Evolutionary conservation across 2,888 invertebrate species (phyloP).

Genomic region (Copidosoma aretas): DNA sequence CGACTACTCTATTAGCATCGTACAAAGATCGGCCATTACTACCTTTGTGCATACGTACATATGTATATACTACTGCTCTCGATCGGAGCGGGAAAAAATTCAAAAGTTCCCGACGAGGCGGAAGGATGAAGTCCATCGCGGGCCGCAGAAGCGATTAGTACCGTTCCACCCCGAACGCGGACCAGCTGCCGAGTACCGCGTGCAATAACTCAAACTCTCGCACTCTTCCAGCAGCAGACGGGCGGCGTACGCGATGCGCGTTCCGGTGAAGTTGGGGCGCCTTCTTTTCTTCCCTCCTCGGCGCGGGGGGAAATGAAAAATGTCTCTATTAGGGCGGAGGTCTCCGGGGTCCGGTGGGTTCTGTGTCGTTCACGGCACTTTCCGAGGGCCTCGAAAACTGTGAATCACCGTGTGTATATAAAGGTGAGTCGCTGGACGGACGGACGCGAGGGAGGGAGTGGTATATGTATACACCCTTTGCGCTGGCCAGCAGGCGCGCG

Average conservation of each 20-base stretch:
- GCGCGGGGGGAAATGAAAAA: slow-evolving; percentile 58
- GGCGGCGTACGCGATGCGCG: not conserved
- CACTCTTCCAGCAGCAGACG: too few species aligned
- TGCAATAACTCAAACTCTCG: slow-evolving; percentile 28
- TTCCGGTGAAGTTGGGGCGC: slow-evolving; percentile 22
- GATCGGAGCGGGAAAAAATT: too few species aligned
- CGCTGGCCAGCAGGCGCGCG: too few species aligned
- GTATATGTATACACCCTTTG: too few species aligned
- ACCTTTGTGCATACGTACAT: too few species aligned
- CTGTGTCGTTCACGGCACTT: slow-evolving; percentile 45
- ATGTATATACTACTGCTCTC: too few species aligned
- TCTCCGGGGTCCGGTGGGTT: slow-evolving; percentile 50
- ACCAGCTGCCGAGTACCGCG: not conserved
- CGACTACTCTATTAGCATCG: not conserved
- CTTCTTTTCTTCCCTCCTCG: slow-evolving; percentile 7
- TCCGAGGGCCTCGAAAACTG: too few species aligned
- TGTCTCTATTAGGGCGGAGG: slow-evolving; percentile 60
- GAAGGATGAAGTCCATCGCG: slow-evolving; percentile 35
- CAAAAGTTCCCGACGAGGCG: slow-evolving; percentile 23
- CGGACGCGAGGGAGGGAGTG: too few species aligned
- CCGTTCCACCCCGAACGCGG: too few species aligned
- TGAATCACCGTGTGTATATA: too few species aligned
- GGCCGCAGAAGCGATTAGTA: not conserved
- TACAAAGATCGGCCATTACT: too few species aligned
- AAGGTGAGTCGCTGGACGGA: too few species aligned